Conservation (phyloP, 2,113 vertebrate species). For the Esox niger region DNA sequence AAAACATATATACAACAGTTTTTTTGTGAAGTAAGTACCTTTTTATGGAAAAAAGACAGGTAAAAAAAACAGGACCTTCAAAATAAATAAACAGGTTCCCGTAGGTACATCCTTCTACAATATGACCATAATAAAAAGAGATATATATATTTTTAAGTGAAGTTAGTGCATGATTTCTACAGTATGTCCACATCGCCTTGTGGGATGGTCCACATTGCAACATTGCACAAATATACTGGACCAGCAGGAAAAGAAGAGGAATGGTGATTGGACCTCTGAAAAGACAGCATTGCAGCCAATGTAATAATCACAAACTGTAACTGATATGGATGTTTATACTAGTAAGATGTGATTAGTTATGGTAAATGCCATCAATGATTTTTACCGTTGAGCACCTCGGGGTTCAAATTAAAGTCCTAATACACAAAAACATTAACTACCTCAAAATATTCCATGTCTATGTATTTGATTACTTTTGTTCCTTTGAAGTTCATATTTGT, state of each 20-base stretch:
- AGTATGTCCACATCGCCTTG: slow-evolving; percentile 63
- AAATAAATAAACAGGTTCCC: slow-evolving; percentile 75
- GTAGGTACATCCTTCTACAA: slow-evolving; percentile 62
- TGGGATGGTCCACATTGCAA: slow-evolving; percentile 41
- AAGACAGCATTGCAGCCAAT: slow-evolving; percentile 24
- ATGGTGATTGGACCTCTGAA: slow-evolving; percentile 51
- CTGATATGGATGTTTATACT: slow-evolving; percentile 26
- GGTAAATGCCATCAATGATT: slow-evolving; percentile 29
- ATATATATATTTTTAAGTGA: slow-evolving; percentile 64
- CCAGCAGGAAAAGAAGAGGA: slow-evolving; percentile 20
- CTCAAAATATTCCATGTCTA: slow-evolving; percentile 46
- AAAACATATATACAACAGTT: slow-evolving; percentile 44
- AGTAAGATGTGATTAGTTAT: slow-evolving; percentile 29
- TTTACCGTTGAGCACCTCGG: slow-evolving; percentile 58
- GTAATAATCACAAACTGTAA: neutral
- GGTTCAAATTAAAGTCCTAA: slow-evolving; percentile 49
- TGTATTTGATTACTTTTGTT: slow-evolving; percentile 19
- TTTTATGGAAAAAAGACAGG: slow-evolving; percentile 44
- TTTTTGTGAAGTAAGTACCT: slow-evolving; percentile 63
- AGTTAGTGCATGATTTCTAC: slow-evolving; percentile 75
- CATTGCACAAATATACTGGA: slow-evolving; percentile 43
- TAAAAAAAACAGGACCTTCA: slow-evolving; percentile 68
- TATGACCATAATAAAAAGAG: slow-evolving; percentile 54
- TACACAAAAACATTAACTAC: slow-evolving; percentile 38
- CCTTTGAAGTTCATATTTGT: slow-evolving; percentile 28